phyloP scores from a whole-genome alignment of 2,113 vertebrate species.

The Phyllostomus discolor region DNA sequence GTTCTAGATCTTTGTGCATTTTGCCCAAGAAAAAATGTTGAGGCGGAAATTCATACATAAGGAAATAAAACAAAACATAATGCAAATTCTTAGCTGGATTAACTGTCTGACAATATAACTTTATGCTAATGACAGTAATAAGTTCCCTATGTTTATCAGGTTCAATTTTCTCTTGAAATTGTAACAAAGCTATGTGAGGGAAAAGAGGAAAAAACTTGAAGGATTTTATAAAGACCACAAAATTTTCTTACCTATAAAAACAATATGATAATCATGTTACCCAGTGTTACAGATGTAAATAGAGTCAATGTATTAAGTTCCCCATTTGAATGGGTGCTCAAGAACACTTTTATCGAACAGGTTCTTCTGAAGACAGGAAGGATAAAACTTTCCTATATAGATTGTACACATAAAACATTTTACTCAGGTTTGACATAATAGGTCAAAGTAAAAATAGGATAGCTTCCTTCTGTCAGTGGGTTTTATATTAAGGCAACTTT shows the following conservation, averaged over 20 bases:
- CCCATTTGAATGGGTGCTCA: background rate
- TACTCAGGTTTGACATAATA: conserved; percentile 44
- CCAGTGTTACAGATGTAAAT: background rate
- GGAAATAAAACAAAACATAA: background rate
- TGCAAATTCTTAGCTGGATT: background rate
- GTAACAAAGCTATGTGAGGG: background rate
- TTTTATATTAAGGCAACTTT: conserved; percentile 9
- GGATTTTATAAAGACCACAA: background rate
- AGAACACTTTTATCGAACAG: background rate
- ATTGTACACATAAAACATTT: background rate
- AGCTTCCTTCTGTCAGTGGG: background rate
- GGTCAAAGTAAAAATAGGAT: conserved; percentile 23
- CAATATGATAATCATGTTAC: too few species aligned
- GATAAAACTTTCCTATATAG: background rate
- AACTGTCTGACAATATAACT: background rate
- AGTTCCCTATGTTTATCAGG: background rate
- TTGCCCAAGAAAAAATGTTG: background rate
- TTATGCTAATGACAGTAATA: background rate
- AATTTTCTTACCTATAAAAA: background rate
- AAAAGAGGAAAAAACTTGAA: background rate
- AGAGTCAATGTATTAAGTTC: background rate
- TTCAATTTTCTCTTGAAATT: background rate
- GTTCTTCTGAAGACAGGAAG: background rate
- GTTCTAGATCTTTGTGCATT: background rate
- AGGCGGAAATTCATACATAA: background rate